phyloP scores from a whole-genome alignment of 92 coral and sea anemone genomes.

The Virgularia gustaviana region DNA sequence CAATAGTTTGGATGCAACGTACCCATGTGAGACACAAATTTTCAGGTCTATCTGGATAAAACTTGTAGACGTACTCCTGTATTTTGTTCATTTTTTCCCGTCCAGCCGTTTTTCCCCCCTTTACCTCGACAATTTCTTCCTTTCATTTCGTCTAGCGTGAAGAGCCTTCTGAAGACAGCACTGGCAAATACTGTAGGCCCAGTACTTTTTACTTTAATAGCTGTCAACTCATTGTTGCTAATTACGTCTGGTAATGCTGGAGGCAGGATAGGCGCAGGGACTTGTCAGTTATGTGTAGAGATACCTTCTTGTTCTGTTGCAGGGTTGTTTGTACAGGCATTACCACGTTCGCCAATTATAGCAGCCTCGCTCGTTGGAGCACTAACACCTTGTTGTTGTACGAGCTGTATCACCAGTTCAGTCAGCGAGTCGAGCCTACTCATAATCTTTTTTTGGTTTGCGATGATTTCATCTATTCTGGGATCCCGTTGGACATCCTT shows the following conservation, averaged over 20 bases:
- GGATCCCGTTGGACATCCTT: not conserved
- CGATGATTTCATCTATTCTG: not conserved
- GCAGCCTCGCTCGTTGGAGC: not conserved
- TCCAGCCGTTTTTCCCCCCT: no score
- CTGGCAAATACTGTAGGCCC: slow-evolving; percentile 7
- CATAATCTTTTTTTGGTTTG: not conserved
- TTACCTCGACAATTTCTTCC: slow-evolving; percentile 6
- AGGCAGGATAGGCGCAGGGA: not conserved
- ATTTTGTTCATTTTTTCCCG: slow-evolving; percentile 17
- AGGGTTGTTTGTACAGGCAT: not conserved
- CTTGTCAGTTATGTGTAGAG: not conserved
- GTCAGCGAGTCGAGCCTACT: not conserved
- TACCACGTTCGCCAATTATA: no score
- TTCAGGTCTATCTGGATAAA: slow-evolving; percentile 6
- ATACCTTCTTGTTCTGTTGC: not conserved
- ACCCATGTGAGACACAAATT: slow-evolving; percentile 1
- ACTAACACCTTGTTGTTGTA: not conserved
- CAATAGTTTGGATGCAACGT: no score
- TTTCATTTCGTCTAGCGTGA: not conserved
- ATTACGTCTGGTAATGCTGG: not conserved
- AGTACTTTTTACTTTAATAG: not conserved
- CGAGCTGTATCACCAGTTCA: not conserved
- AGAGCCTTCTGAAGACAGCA: not conserved
- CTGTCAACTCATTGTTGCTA: not conserved
- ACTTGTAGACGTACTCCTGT: slow-evolving; percentile 16